phyloP scores from a whole-genome alignment of 1,140 invertebrate species.

The Megalonaias nervosa region DNA sequence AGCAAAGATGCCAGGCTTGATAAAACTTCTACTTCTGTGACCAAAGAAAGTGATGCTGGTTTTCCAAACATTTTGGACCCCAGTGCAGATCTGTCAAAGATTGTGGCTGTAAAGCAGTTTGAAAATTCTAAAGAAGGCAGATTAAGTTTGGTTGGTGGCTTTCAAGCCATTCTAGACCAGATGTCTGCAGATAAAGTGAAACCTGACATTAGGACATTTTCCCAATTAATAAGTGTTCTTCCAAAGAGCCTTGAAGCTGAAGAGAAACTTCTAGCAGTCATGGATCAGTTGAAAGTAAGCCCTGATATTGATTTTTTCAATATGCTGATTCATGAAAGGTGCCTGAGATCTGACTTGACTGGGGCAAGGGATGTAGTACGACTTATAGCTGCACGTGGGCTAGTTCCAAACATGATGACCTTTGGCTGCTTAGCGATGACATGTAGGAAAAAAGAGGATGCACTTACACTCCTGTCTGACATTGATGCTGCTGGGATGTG shows the following conservation, averaged over 20 bases:
- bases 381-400: too few species aligned
- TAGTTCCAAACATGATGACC: too few species aligned
- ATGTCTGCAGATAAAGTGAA: slow-evolving; percentile 79
- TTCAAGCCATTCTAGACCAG: slow-evolving; percentile 80
- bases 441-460: too few species aligned
- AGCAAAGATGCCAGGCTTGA: not conserved
- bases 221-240: slow-evolving; percentile 82
- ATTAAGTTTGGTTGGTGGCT: slow-evolving; percentile 85
- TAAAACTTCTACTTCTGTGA: not conserved
- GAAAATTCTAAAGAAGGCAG: slow-evolving; percentile 31
- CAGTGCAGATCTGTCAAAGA: not conserved
- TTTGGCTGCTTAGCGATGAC: too few species aligned
- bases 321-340: slow-evolving; percentile 83
- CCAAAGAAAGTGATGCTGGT: not conserved
- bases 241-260: slow-evolving; percentile 77
- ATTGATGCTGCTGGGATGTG: too few species aligned
- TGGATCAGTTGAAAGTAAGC: slow-evolving; percentile 76
- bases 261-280: slow-evolving; percentile 76
- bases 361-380: too few species aligned
- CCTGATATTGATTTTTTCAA: slow-evolving; percentile 89
- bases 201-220: slow-evolving; percentile 86
- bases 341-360: too few species aligned
- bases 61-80: slow-evolving; percentile 41
- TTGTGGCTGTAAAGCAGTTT: slow-evolving; percentile 23
- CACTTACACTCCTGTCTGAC: too few species aligned